A percentile compares a stretch with the other conserved stretches of the same genome.
These are phyloP conservation scores for Conistra vaccinii DNA, from an alignment of 2,888 invertebrate species.

Conservation along the genomic window DNA sequence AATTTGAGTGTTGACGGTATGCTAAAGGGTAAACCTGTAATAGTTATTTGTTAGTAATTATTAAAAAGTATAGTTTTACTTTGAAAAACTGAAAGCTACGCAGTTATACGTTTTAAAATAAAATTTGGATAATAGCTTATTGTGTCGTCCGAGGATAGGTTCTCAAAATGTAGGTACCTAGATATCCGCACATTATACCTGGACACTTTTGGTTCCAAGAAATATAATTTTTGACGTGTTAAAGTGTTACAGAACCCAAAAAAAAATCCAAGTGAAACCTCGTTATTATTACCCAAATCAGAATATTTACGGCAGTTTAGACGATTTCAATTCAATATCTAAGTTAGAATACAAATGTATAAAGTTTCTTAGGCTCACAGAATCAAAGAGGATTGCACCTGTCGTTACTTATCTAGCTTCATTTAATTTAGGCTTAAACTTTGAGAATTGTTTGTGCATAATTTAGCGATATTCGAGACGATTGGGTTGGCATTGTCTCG, in stretches of 20 bases:
- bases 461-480: constrained; percentile 7
- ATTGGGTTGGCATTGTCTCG: background rate
- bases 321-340: constrained; percentile 21
- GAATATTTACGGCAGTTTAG: background rate
- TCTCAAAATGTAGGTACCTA: background rate
- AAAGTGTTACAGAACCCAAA: background rate
- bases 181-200: background rate
- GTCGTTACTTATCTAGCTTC: constrained; percentile 3
- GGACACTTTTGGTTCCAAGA: background rate
- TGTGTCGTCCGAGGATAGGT: background rate
- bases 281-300: background rate
- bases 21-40: background rate
- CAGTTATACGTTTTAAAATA: background rate
- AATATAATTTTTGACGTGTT: background rate
- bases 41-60: background rate
- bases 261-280: background rate
- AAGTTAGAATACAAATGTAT: constrained; percentile 39
- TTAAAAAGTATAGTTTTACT: background rate
- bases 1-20: constrained; percentile 24
- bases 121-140: background rate
- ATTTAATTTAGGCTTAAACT: constrained; percentile 18
- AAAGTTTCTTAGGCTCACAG: constrained; percentile 1
- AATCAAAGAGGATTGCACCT: constrained; percentile 16
- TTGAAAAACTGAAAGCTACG: background rate
- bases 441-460: constrained; percentile 3